Evolutionary conservation across 2,113 vertebrate genomes (phyloP), one percentile per base, ranked within the genome.

Genomic region (Sinosuthora webbiana): DNA sequence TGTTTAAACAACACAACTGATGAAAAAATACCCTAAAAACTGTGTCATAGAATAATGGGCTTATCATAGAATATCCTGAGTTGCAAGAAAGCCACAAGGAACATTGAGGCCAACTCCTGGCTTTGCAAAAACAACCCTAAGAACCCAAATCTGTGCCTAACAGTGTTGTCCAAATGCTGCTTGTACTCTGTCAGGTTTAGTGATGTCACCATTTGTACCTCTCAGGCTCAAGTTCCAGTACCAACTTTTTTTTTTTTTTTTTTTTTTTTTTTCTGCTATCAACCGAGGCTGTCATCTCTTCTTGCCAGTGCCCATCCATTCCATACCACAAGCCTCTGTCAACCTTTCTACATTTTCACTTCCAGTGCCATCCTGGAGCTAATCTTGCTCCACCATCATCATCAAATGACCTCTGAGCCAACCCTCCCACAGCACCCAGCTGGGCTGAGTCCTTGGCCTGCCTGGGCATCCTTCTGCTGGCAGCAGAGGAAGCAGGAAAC

Each of bases 381-480:
- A 44, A 73, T 25, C 19, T 45, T 78, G 56, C 56, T 64, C 87
- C 67, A 57, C 11, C 62, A 78, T 13, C 60, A 33, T 7, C 68
- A 65, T 6, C 83, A 68, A 49, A 74, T 15, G 52, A 23, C 20
- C 47, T 27, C 80, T 31, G 13, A 39, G 13, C 14, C 39, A 70
- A 9, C 21, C 6, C 11, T 83, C 33, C 50, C 27, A n/a, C 30
- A 73, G 47, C 83, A 27, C n/a, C 55, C 67, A 82, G 19, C 27
- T 47, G 11, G 9, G 9, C 22, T 41, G 76, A 59, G 27, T 20
- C 16, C 35, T 35, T 47, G 22, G 11, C 47, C 35, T n/a, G 39
- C 30, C 68, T 0, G 0, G 60, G 18, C 64, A 55, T 25, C 7
- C 0, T 31, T 74, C 64, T 56, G 33, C 42, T 47, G 87, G 56